Evolutionary conservation across 2,113 vertebrate genomes (phyloP).

Genomic region (Ramphastos sulfuratus): DNA sequence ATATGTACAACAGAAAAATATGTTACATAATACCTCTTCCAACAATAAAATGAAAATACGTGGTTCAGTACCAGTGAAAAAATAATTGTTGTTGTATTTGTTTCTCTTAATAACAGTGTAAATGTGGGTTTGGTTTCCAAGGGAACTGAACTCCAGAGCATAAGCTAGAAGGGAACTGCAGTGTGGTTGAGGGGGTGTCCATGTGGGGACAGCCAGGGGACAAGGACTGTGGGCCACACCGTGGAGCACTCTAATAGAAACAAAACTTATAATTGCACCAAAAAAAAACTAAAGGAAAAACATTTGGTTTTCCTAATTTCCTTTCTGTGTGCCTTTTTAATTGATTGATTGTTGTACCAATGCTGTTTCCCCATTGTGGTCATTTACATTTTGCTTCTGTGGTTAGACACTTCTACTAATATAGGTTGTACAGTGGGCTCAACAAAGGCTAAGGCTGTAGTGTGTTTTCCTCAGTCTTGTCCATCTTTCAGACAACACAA

Average conservation of each 20-base stretch:
- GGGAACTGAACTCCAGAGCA: background rate
- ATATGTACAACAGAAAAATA: background rate
- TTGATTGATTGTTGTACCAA: background rate
- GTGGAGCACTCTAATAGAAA: background rate
- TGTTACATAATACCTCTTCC: background rate
- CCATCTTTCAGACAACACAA: background rate
- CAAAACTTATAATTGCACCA: background rate
- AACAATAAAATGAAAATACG: background rate
- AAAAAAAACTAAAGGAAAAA: background rate
- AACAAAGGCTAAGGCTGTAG: background rate
- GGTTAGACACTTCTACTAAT: background rate
- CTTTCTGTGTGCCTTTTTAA: background rate
- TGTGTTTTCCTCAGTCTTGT: background rate
- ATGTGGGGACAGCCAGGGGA: fast-evolving
- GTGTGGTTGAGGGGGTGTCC: background rate
- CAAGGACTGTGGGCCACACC: background rate
- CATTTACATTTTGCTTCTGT: background rate
- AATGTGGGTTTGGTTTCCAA: constrained; percentile 1
- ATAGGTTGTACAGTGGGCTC: background rate
- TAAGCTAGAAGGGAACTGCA: background rate
- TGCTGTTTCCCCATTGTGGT: background rate
- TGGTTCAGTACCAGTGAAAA: background rate
- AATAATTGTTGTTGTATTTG: background rate
- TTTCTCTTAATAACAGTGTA: background rate
- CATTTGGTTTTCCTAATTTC: background rate